phyloP scores from a whole-genome alignment of 2,888 invertebrate species.

The Drosophila yooni region DNA sequence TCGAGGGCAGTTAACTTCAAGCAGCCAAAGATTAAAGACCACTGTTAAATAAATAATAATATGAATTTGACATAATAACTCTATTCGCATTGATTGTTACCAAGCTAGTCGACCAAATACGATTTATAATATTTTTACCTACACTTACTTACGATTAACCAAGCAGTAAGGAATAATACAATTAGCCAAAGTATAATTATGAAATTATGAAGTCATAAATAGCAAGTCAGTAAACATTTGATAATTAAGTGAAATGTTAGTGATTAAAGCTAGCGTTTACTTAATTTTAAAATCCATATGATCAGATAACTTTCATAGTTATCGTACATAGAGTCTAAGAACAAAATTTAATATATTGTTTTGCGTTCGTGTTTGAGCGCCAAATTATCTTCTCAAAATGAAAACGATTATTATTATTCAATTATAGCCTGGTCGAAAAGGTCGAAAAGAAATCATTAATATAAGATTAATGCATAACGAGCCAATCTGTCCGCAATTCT shows the following conservation, averaged over 20 bases:
- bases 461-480: constrained; percentile 2
- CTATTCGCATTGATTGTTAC: constrained; percentile 1
- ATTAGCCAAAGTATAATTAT: neutral
- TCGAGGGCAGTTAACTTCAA: neutral
- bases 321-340: neutral
- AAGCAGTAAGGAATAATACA: neutral
- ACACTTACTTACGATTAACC: neutral
- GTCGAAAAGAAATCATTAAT: neutral
- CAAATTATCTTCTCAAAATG: neutral
- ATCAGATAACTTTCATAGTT: neutral
- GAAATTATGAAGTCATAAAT: neutral
- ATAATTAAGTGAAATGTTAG: neutral
- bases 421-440: constrained; percentile 1
- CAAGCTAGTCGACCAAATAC: neutral
- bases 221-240: neutral
- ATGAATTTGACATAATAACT: constrained; percentile 1
- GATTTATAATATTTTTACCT: neutral
- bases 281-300: neutral
- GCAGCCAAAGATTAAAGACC: constrained; percentile 13
- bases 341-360: neutral
- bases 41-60: constrained; percentile 19
- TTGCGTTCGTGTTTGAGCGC: neutral
- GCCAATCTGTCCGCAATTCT: constrained; percentile 1
- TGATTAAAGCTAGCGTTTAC: neutral
- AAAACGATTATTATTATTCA: neutral